phyloP scores from a whole-genome alignment of 2,888 invertebrate genomes.

The Cecidostiba fungosa region DNA sequence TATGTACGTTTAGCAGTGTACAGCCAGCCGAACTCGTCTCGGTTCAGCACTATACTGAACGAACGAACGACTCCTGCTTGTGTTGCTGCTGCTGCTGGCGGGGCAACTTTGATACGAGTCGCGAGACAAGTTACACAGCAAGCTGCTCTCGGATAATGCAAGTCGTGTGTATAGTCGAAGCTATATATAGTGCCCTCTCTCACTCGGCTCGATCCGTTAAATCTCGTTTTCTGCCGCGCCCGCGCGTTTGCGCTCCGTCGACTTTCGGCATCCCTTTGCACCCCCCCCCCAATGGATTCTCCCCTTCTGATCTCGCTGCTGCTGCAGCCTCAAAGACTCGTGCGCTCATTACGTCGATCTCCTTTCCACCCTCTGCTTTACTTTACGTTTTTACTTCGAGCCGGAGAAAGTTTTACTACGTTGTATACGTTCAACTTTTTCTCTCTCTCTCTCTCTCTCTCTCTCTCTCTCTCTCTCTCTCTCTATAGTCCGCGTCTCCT shows the following conservation, averaged over 20 bases:
- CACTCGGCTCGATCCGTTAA: slow-evolving; percentile 4
- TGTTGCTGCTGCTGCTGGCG: slow-evolving; percentile 13
- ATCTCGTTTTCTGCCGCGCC: slow-evolving; percentile 34
- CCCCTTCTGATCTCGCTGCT: neutral
- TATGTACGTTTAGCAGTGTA: neutral
- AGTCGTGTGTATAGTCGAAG: slow-evolving; percentile 18
- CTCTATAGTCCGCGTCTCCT: neutral
- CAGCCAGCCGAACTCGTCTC: slow-evolving; percentile 9
- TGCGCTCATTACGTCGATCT: slow-evolving; percentile 29
- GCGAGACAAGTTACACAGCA: slow-evolving; percentile 73
- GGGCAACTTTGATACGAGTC: slow-evolving; percentile 71
- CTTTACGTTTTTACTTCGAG: neutral
- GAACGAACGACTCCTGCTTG: slow-evolving; percentile 11
- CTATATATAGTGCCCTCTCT: neutral
- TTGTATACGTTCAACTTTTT: neutral
- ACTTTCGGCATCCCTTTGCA: slow-evolving; percentile 27
- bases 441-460: too few relatives aligned
- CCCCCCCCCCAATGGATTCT: slow-evolving; percentile 21
- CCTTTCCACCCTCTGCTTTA: neutral
- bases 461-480: too few relatives aligned
- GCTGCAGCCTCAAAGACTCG: slow-evolving; percentile 15
- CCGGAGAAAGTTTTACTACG: neutral
- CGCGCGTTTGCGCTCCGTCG: neutral
- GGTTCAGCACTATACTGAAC: neutral
- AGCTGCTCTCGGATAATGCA: slow-evolving; percentile 61